phyloP scores from a whole-genome alignment of 2,888 invertebrate species.

The Synanthedon formicaeformis region DNA sequence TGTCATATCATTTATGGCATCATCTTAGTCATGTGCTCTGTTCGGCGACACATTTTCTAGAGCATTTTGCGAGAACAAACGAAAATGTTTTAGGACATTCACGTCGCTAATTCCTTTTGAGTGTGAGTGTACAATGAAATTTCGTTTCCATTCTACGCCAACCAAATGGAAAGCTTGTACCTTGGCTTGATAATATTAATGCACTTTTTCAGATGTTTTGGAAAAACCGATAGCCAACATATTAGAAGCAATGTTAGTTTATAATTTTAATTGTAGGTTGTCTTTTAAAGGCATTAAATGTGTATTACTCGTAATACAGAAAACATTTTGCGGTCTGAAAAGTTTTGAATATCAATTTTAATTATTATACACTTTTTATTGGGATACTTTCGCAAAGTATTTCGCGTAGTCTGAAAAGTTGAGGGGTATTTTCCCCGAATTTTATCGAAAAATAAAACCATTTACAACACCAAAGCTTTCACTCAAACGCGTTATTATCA shows the following conservation, averaged over 20 bases:
- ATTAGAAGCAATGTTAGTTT: no score
- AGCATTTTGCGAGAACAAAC: slow-evolving; percentile 18
- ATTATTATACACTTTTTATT: neutral
- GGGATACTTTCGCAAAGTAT: neutral
- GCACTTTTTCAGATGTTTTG: no score
- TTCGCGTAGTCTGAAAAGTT: neutral
- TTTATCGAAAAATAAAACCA: neutral
- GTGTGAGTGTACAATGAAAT: neutral
- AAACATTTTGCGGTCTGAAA: neutral
- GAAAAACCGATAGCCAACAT: no score
- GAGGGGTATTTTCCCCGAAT: neutral
- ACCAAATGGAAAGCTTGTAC: no score
- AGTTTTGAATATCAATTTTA: neutral
- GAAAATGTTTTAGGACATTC: slow-evolving; percentile 12
- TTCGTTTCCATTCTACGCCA: no score
- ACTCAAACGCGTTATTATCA: no score
- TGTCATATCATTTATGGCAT: slow-evolving; percentile 21
- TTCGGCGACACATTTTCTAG: slow-evolving; percentile 18
- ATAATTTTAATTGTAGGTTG: no score
- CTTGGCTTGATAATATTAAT: no score
- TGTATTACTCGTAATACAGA: no score
- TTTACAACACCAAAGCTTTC: no score
- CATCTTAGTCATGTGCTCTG: slow-evolving; percentile 12
- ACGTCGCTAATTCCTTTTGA: neutral
- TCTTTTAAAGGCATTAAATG: no score